These are phyloP conservation scores for Coendou prehensilis DNA, from an alignment of 2,797 vertebrate genomes.

Conservation along the genomic window DNA sequence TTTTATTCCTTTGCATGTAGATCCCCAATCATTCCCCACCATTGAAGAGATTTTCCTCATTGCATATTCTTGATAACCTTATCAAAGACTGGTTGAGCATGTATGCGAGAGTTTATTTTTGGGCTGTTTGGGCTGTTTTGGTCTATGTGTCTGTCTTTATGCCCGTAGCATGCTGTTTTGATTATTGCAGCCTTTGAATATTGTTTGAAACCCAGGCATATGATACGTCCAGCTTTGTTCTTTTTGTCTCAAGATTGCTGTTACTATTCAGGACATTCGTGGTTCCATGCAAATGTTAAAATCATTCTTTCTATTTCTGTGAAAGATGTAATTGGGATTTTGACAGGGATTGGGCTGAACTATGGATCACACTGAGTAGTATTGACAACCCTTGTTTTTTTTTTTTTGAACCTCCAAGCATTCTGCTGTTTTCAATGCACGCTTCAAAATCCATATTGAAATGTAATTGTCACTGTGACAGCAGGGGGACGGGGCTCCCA, in stretches of 20 bases:
- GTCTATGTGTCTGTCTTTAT: neutral
- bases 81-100: neutral
- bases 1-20: neutral
- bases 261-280: neutral
- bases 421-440: neutral
- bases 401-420: neutral
- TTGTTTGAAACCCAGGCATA: neutral
- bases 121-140: neutral
- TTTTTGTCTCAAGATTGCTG: neutral
- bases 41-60: neutral
- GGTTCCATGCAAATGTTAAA: neutral
- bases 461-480: neutral
- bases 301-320: neutral
- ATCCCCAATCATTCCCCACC: neutral
- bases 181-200: neutral
- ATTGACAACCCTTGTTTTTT: neutral
- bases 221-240: neutral
- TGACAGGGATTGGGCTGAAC: neutral
- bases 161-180: neutral
- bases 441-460: neutral
- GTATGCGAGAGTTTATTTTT: neutral
- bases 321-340: neutral
- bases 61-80: neutral
- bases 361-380: neutral
- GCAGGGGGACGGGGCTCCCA: neutral